These are phyloP conservation scores for Drosophila ezoana DNA, from an alignment of 2,888 invertebrate species.

Conservation along the genomic window DNA sequence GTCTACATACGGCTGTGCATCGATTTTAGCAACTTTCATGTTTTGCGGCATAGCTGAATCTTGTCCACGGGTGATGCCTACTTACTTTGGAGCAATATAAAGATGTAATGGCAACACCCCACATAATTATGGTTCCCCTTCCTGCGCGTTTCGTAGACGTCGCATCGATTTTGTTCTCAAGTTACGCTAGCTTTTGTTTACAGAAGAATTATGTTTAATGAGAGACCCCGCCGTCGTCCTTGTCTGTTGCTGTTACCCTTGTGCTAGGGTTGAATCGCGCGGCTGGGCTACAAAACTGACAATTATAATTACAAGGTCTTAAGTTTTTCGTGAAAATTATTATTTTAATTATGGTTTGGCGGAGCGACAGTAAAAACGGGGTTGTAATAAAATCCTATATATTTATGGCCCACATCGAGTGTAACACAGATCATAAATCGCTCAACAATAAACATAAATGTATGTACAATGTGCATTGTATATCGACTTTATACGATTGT, in stretches of 20 bases:
- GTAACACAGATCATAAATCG: slow-evolving; percentile 68
- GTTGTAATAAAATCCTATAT: slow-evolving; percentile 52
- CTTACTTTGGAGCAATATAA: slow-evolving; percentile 21
- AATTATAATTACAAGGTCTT: slow-evolving; percentile 84
- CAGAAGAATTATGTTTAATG: slow-evolving; percentile 80
- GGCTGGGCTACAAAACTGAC: slow-evolving; percentile 68
- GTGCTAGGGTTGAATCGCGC: slow-evolving; percentile 54
- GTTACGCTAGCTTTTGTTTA: slow-evolving; percentile 75
- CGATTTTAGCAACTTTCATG: neutral
- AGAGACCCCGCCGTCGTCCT: slow-evolving; percentile 44
- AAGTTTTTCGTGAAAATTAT: slow-evolving; percentile 83
- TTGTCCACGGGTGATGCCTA: neutral
- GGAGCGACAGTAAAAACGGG: slow-evolving; percentile 22
- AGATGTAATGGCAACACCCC: slow-evolving; percentile 34
- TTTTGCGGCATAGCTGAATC: neutral
- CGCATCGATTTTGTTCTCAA: slow-evolving; percentile 77
- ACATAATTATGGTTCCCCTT: slow-evolving; percentile 46
- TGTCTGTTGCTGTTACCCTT: slow-evolving; percentile 16
- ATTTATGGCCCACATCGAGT: slow-evolving; percentile 46
- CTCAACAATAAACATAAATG: slow-evolving; percentile 66
- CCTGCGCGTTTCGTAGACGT: slow-evolving; percentile 21
- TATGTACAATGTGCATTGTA: slow-evolving; percentile 20
- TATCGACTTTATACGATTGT: slow-evolving; percentile 54
- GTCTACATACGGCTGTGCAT: neutral
- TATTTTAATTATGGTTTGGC: slow-evolving; percentile 81